Percentiles rank a stretch among this genome's conserved stretches.
Evolutionary conservation across 2,888 invertebrate genomes (phyloP).

Genomic region (Ormyrus nitidulus): DNA sequence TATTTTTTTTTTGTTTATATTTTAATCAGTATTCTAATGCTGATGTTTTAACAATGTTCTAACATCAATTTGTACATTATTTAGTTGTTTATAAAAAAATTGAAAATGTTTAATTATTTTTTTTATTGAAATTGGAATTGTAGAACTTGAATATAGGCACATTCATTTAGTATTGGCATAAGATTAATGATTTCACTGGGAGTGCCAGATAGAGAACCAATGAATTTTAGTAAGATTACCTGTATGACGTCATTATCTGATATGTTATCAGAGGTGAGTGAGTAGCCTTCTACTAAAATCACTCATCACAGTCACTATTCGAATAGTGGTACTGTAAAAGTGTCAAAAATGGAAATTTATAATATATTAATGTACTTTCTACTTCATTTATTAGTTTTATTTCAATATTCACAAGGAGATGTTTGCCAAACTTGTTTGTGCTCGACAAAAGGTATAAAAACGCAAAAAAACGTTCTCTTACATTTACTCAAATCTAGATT

Average conservation of each 20-base stretch:
- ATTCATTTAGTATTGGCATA: neutral
- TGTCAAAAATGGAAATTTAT: slow-evolving; percentile 36
- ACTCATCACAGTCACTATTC: slow-evolving; percentile 15
- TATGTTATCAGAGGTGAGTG: slow-evolving; percentile 63
- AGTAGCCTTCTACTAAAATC: slow-evolving; percentile 36
- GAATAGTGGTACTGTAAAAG: slow-evolving; percentile 28
- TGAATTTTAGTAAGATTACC: slow-evolving; percentile 54
- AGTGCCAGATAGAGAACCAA: slow-evolving; percentile 51
- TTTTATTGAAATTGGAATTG: too few species aligned
- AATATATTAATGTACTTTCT: slow-evolving; percentile 20
- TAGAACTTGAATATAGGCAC: neutral
- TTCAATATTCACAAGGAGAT: slow-evolving; percentile 49
- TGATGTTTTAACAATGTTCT: neutral
- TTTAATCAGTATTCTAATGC: slow-evolving; percentile 4
- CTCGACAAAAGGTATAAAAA: slow-evolving; percentile 59
- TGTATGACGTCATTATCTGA: slow-evolving; percentile 64
- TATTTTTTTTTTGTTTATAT: slow-evolving; percentile 75
- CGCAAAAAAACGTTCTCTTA: neutral
- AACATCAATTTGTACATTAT: neutral
- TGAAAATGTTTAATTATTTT: neutral
- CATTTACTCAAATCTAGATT: neutral
- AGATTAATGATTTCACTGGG: slow-evolving; percentile 39
- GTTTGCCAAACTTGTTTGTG: slow-evolving; percentile 66
- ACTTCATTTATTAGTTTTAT: slow-evolving; percentile 23
- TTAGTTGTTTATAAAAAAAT: neutral